Evolutionary conservation across 2,113 vertebrate species (phyloP), one percentile per base, ranked within the genome.

Genomic region (Panthera tigris): DNA sequence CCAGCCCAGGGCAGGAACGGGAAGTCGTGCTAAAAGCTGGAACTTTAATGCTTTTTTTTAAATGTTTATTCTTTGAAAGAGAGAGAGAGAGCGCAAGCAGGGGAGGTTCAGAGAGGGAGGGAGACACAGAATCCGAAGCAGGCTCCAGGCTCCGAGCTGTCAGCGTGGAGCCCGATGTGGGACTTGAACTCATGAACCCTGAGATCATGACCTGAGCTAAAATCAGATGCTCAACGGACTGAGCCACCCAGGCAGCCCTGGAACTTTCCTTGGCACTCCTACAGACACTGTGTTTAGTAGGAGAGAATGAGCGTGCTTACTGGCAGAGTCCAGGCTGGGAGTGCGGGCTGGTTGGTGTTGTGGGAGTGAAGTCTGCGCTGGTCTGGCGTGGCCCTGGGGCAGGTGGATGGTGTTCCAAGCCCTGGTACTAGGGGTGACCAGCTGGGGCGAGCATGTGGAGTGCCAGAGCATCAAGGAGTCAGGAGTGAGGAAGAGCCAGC

Each of bases 221-320:
- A 55, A 18, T 55, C 52, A 19, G 5, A 55, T 19, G 52, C 16
- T 55, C 16, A 55, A 18, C 18, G 1, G 16, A 55, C 52, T 55
- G 52, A 55, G 52, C 52, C 18, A 5, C 52, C 52, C 52, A 18
- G 52, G 52, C 18, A 5, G 52, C 52, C 52, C 52, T 55, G 57
- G 50, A 9, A 48, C 39, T 39, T 52, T 5, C n/a, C 8, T 31
- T 41, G 61, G 41, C 55, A 0, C 13, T 69, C 52, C 45, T 7
- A 45, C 52, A 23, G 63, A 5, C 29, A 10, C 73, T 19, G 36
- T 36, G 48, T 61, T 61, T 71, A 1, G 23, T 14, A 23, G 68
- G 52, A 36, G 45, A 36, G 18, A n/a, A 45, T 3, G 1, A 0
- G 10, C 25, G 12, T 23, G 23, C 10, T 13, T 29, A 1, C 9